Evolutionary conservation across 2,888 invertebrate genomes (phyloP), one percentile per base, ranked within the genome.

Genomic region (Theretra japonica): DNA sequence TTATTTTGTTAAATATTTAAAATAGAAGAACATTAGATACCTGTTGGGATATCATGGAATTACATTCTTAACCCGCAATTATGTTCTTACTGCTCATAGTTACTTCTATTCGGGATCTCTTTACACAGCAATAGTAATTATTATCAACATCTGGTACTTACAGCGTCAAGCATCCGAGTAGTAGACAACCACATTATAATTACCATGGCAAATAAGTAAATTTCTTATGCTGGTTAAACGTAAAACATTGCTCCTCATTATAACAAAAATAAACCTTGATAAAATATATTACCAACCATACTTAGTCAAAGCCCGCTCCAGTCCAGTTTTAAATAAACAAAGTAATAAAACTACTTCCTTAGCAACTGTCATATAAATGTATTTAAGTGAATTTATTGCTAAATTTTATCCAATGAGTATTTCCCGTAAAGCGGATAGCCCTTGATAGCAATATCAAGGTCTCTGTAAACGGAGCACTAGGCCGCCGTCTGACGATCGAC

Each of bases 361-460:
- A 65, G 65, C 25, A 65, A 65, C 65, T 19, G 21, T n/a, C n/a
- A 4, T 4, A 41, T n/a, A n/a, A 41, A 60, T 60, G n/a, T 60
- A 17, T 30, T 65, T 23, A 6, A 17, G 17, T 23, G 4, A 62
- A 62, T 65, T 65, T 65, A 65, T 65, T 48, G 23, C 6, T 19
- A 23, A 65, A 65, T 65, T 1, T 23, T 41, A 65, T 41, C n/a
- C 1, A 65, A 65, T 21, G 58, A 21, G 50, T 33, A 57, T 68
- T 68, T 68, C 57, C 58, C 65, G 59, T 57, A 56, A 69, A 73
- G 70, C 71, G 69, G 72, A 30, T 71, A 73, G 77, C 74, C 76
- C 74, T 80, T 77, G 75, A 30, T 60, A 72, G 17, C 23, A 65
- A 68, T 71, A 74, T 78, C 83, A 82, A 82, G 80, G 82, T 77